Evolutionary conservation across 2,888 invertebrate species (phyloP).

Genomic region (Rotaria magnacalcarata): DNA sequence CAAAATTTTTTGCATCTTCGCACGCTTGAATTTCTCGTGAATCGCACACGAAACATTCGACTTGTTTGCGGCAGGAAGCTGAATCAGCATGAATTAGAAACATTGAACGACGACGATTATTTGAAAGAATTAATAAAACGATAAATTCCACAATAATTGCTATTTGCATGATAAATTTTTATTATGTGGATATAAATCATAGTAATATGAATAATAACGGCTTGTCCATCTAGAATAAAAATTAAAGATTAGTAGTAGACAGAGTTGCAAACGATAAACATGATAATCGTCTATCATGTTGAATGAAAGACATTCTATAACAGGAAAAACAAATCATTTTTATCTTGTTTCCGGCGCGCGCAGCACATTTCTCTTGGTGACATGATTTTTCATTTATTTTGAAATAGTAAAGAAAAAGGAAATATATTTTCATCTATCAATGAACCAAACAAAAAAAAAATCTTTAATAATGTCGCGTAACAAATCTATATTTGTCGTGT

Average conservation of each 20-base stretch:
- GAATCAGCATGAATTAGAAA: not conserved
- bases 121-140: not conserved
- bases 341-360: not conserved
- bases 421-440: not conserved
- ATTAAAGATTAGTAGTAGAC: not conserved
- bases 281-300: not conserved
- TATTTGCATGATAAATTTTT: not conserved
- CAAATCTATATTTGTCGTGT: not conserved
- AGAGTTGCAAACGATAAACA: not conserved
- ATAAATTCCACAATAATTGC: not conserved
- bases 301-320: not conserved
- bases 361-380: not conserved
- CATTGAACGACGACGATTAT: not conserved
- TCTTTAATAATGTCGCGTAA: not conserved
- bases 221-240: not conserved
- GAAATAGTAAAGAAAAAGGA: not conserved
- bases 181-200: not conserved
- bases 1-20: conserved; percentile 24
- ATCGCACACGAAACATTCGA: conserved; percentile 32
- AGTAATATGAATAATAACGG: not conserved
- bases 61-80: conserved; percentile 20
- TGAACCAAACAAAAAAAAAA: not conserved
- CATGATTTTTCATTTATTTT: not conserved
- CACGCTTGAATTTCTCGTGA: conserved; percentile 27
- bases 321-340: conserved; percentile 12